These are phyloP conservation scores for Nothocercus nigrocapillus DNA, from an alignment of 2,113 vertebrate species.

Conservation along the genomic window DNA sequence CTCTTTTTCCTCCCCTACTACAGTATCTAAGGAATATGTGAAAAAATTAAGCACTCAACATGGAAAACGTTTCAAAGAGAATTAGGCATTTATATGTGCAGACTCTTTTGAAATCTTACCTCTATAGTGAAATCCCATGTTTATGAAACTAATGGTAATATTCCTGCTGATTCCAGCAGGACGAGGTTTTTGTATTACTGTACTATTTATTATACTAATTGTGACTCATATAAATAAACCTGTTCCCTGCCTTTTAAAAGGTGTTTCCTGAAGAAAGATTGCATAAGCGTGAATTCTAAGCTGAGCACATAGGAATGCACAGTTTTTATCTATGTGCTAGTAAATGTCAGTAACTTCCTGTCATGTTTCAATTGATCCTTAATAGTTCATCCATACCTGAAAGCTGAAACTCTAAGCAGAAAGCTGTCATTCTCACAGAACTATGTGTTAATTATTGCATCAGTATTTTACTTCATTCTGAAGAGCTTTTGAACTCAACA, in stretches of 20 bases:
- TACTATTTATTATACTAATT: background rate
- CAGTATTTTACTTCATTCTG: background rate
- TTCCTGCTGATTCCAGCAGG: background rate
- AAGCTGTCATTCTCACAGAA: background rate
- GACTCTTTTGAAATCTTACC: background rate
- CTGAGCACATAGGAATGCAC: background rate
- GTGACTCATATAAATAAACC: background rate
- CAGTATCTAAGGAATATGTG: background rate
- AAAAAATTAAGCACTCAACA: background rate
- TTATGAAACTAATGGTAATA: too few species aligned
- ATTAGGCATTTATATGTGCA: background rate
- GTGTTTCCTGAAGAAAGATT: background rate
- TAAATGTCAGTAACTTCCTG: background rate
- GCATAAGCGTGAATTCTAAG: background rate
- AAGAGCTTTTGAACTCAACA: background rate
- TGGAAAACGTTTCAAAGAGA: background rate
- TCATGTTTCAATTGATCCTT: background rate
- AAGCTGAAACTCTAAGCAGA: background rate
- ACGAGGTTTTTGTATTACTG: background rate
- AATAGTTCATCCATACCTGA: background rate
- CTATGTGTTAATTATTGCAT: accelerated
- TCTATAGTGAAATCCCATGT: background rate
- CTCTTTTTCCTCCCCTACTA: background rate
- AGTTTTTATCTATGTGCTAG: background rate
- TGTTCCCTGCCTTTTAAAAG: background rate